Base-by-base conservation (phyloP, 1,140 invertebrate species). In the Leptonema lineaticorne region DNA sequence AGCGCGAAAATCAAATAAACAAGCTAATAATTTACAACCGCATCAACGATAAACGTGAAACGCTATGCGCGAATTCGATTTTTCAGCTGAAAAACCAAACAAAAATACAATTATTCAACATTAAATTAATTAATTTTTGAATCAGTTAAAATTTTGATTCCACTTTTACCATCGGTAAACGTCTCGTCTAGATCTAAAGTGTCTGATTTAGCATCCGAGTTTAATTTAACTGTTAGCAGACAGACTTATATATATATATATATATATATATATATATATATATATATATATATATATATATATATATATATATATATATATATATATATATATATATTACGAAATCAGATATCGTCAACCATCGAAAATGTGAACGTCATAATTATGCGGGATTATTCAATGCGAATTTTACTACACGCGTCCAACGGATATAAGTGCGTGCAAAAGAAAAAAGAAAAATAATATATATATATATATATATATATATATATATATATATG, bases 141-240 rank as follows among this genome's bases (percentile, higher is more conserved):
- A 16, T 11, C 11, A 41, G 50, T 53, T 53, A 24, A 9, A n/a
- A 53, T 24, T 14, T 24, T 24, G 20, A 11, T 11, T 9, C 22
- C 20, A 53, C n/a, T n/a, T n/a, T n/a, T n/a, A n/a, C 50, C 50
- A 53, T 53, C 50, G 11, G 16, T 2, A 9, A 45, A 6, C 14
- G 14, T 16, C 4, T 45, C 14, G 3, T 6, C 11, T 16, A 9
- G 50, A 24, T 26, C 50, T 24, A 22, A 24, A 53, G 50, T 11
- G 37, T 16, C 37, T 6, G 50, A 53, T 22, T 53, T 53, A 53
- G 50, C 20, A 24, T 24, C 22, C 50, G 4, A 22, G 50, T 53
- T 53, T 53, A 26, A 53, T 53, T 53, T 53, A 24, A 20, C 50
- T 11, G 50, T 53, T 53, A 53, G 18, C 50, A 53, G 50, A 53